Conservation (phyloP, 2,888 invertebrate species). For the Drosophila diplacantha region DNA sequence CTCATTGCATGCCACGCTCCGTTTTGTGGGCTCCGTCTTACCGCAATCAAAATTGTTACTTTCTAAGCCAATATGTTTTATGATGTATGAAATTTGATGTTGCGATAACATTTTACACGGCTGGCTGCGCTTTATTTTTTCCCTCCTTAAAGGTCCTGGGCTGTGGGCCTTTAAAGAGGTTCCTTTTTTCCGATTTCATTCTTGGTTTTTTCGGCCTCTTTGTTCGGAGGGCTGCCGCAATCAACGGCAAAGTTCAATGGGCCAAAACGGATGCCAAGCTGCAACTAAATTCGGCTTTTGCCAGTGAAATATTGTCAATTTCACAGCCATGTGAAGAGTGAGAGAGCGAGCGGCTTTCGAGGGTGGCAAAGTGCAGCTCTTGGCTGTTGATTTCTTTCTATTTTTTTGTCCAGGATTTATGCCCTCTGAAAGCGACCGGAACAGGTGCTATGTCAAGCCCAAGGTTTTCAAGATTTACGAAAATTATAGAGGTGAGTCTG, state of each 20-base stretch:
- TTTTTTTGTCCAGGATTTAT: slow-evolving; percentile 30
- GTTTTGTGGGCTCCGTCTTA: slow-evolving; percentile 56
- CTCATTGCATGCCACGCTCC: slow-evolving; percentile 60
- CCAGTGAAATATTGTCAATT: slow-evolving; percentile 68
- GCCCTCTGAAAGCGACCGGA: slow-evolving; percentile 5
- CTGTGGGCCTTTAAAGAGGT: slow-evolving; percentile 41
- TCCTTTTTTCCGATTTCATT: slow-evolving; percentile 13
- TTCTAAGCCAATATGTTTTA: slow-evolving; percentile 75
- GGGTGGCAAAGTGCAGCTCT: slow-evolving; percentile 38
- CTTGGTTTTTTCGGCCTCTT: slow-evolving; percentile 21
- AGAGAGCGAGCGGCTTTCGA: slow-evolving; percentile 15
- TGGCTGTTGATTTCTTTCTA: slow-evolving; percentile 16
- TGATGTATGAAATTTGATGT: slow-evolving; percentile 75
- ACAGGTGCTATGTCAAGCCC: slow-evolving; percentile 3
- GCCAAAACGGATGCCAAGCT: slow-evolving; percentile 54
- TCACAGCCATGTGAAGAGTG: slow-evolving; percentile 41
- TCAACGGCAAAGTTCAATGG: slow-evolving; percentile 69
- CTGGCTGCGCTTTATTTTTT: slow-evolving; percentile 62
- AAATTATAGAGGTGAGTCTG: background rate
- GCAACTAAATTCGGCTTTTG: slow-evolving; percentile 68
- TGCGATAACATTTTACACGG: slow-evolving; percentile 73
- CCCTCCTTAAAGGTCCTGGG: slow-evolving; percentile 23
- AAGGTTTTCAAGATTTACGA: slow-evolving; percentile 6
- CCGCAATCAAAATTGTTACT: slow-evolving; percentile 73
- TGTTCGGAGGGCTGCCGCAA: slow-evolving; percentile 46